Evolutionary conservation across 2,888 invertebrate genomes (phyloP), one percentile per base, ranked within the genome.

Genomic region (Chloroclystis v-ata): DNA sequence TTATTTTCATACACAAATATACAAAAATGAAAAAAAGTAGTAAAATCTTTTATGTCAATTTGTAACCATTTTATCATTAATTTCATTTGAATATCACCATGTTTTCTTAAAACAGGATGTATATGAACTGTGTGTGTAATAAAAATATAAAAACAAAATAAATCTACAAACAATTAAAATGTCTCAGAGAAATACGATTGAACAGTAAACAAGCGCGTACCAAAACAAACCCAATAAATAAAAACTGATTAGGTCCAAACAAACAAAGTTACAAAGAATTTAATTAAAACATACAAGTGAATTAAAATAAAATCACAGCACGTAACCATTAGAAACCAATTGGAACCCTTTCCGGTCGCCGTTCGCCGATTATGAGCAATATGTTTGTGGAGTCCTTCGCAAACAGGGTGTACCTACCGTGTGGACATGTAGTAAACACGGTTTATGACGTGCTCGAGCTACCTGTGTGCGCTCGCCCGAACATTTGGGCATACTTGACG

Each of bases 361-460:
- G 47, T 49, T 54, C 54, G 43, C 55, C 54, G 55, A 58, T 56
- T 59, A 61, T 59, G 63, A 65, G 62, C 61, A 62, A 62, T 61
- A 52, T 67, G 61, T 70, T 65, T 64, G 52, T 63, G 29, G 53
- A 35, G 60, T 67, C 71, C 71, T 67, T 25, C 40, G 45, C 65
- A 69, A 67, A 70, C 69, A 66, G 28, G 6, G 33, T 30, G 30
- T n/a, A n/a, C n/a, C n/a, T n/a, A 40, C 26, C 43, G 42, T 43
- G 50, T 56, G 60, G 61, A 63, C 63, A 50, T 51, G 49, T 39
- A 54, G 67, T 54, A 66, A 59, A 68, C 60, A 65, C 40, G 55
- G 45, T 52, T 54, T 64, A 66, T 60, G 55, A 51, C 52, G 52
- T 50, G 52, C 51, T 51, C 56, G 49, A 57, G 55, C 60, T 57